A percentile compares a stretch with the other conserved stretches of the same genome.
Evolutionary conservation across 2,888 invertebrate genomes (phyloP).

Genomic region (Gryllus longicercus): DNA sequence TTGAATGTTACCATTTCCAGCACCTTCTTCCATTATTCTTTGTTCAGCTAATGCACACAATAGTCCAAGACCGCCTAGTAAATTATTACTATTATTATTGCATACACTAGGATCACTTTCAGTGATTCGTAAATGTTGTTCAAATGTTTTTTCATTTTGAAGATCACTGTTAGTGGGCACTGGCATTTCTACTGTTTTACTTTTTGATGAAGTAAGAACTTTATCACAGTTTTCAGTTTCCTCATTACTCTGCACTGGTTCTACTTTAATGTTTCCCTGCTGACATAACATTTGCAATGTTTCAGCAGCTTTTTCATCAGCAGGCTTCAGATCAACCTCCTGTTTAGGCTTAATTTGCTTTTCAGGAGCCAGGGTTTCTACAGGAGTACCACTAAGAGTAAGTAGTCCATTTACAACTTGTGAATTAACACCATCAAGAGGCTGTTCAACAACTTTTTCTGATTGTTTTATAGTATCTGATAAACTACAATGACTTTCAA

Average conservation of each 20-base stretch:
- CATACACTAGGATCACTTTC: conserved; percentile 3
- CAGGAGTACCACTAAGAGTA: conserved; percentile 20
- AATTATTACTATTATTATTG: conserved; percentile 23
- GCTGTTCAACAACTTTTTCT: background rate
- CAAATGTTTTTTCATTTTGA: background rate
- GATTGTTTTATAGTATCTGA: conserved; percentile 10
- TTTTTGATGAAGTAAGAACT: conserved; percentile 1
- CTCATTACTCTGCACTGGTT: background rate
- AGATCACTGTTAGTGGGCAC: background rate
- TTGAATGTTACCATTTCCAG: conserved; percentile 39
- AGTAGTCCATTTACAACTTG: background rate
- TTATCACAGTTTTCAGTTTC: conserved; percentile 25
- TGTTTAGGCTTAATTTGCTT: background rate
- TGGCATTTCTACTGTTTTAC: background rate
- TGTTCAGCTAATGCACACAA: conserved; percentile 83
- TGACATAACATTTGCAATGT: conserved; percentile 34
- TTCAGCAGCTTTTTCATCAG: conserved; percentile 34
- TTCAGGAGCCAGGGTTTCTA: background rate
- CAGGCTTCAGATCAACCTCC: conserved; percentile 23
- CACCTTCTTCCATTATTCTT: conserved; percentile 73
- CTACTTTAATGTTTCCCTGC: conserved; percentile 21
- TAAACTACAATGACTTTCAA: conserved; percentile 49
- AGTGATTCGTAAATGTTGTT: background rate
- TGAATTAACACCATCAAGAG: background rate
- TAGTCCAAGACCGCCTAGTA: conserved; percentile 56